Conservation (phyloP, 2,888 invertebrate genomes). For the Perizoma affinitatum region DNA sequence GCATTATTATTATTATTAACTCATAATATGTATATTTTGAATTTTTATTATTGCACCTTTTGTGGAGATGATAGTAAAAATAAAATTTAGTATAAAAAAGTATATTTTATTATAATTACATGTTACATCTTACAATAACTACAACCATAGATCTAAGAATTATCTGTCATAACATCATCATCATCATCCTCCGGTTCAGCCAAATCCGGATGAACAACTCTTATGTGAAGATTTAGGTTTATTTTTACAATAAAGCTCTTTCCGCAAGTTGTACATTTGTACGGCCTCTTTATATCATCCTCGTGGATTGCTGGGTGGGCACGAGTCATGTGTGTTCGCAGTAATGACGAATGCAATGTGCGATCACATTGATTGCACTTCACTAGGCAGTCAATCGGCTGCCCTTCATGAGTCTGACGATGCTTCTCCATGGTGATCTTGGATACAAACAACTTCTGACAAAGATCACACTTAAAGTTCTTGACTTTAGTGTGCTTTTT, state of each 20-base stretch:
- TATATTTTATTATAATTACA: conserved; percentile 66
- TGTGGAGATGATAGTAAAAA: neutral
- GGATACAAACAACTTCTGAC: conserved; percentile 75
- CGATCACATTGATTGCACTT: conserved; percentile 77
- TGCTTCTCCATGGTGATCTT: conserved; percentile 81
- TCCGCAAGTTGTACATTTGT: conserved; percentile 76
- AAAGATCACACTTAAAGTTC: conserved; percentile 78
- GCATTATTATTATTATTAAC: too few species aligned
- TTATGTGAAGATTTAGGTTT: conserved; percentile 74
- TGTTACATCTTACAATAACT: conserved; percentile 45
- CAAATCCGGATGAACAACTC: conserved; percentile 77
- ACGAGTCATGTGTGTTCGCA: conserved; percentile 69
- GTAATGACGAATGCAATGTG: conserved; percentile 72
- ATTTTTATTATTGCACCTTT: too few species aligned
- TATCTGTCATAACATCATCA: conserved; percentile 78
- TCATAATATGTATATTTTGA: too few species aligned
- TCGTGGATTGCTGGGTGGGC: conserved; percentile 68
- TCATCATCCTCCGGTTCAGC: conserved; percentile 78
- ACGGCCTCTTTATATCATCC: conserved; percentile 75
- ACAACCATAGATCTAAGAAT: conserved; percentile 60
- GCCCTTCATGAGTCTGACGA: conserved; percentile 72
- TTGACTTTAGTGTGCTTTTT: conserved; percentile 80
- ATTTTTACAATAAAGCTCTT: conserved; percentile 79
- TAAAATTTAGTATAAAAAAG: conserved; percentile 66
- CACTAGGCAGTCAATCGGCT: conserved; percentile 75